These are phyloP conservation scores for Hystrix cristata DNA, from an alignment of 2,113 vertebrate species.

Conservation along the genomic window DNA sequence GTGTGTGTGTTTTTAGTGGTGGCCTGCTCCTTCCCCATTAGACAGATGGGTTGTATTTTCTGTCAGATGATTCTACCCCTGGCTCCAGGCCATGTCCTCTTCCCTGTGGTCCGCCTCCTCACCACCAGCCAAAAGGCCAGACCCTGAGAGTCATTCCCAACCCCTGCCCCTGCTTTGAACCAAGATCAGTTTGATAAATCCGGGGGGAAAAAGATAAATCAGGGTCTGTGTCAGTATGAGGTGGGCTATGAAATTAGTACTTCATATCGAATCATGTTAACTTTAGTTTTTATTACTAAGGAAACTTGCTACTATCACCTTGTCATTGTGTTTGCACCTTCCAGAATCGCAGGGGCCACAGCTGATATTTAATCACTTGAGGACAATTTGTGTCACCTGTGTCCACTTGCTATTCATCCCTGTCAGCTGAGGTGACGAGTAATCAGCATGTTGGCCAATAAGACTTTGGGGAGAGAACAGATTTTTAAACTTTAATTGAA, in stretches of 20 bases:
- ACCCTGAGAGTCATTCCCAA: neutral
- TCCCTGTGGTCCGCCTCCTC: neutral
- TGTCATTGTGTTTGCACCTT: neutral
- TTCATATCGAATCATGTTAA: neutral
- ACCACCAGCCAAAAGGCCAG: neutral
- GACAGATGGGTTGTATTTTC: neutral
- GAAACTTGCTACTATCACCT: neutral
- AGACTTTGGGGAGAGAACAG: neutral
- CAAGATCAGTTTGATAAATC: neutral
- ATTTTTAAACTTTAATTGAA: neutral
- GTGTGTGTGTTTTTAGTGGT: neutral
- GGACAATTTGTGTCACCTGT: neutral
- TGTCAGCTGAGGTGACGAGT: neutral
- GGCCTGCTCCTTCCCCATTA: constrained; percentile 7
- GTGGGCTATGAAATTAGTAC: constrained; percentile 41
- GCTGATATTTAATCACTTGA: neutral
- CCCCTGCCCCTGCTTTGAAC: neutral
- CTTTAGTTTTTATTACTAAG: constrained; percentile 21
- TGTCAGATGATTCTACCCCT: neutral
- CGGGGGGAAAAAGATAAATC: neutral
- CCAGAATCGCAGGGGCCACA: neutral
- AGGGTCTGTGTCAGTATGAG: neutral
- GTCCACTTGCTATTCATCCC: neutral
- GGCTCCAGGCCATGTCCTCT: neutral
- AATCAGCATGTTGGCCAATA: neutral